phyloP scores from a whole-genome alignment of 2,113 vertebrate species.

The Nycticebus coucang region DNA sequence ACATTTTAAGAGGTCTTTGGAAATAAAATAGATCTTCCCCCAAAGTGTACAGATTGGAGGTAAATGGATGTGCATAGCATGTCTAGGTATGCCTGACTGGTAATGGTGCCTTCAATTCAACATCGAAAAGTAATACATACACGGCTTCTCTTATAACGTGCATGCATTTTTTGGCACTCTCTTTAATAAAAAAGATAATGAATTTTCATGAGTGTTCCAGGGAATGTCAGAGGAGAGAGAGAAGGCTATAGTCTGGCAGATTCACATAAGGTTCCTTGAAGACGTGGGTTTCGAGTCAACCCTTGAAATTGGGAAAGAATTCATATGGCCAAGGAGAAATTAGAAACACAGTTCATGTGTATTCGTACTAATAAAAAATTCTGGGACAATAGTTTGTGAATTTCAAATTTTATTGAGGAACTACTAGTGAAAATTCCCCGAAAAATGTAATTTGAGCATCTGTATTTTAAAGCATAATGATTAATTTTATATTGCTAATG shows the following conservation, averaged over 20 bases:
- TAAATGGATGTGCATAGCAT: no score
- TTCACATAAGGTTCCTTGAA: not conserved
- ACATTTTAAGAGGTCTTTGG: no score
- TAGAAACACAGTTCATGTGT: not conserved
- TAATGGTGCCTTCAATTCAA: no score
- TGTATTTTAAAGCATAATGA: not conserved
- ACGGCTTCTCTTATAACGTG: no score
- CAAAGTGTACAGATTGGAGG: no score
- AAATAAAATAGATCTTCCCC: no score
- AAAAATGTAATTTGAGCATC: not conserved
- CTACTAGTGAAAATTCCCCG: not conserved
- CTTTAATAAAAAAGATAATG: not conserved
- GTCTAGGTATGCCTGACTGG: no score
- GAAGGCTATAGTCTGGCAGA: not conserved
- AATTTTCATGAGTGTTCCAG: not conserved
- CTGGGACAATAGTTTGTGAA: not conserved
- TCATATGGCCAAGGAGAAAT: not conserved
- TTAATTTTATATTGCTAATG: conserved; percentile 13
- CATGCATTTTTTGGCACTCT: no score
- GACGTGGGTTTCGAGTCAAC: not conserved
- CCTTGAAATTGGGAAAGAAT: not conserved
- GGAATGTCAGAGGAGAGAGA: not conserved
- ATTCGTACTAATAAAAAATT: not conserved
- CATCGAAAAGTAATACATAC: no score
- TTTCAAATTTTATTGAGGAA: conserved; percentile 3